phyloP scores from a whole-genome alignment of 2,797 vertebrate species.

The Melanotaenia trifasciata region DNA sequence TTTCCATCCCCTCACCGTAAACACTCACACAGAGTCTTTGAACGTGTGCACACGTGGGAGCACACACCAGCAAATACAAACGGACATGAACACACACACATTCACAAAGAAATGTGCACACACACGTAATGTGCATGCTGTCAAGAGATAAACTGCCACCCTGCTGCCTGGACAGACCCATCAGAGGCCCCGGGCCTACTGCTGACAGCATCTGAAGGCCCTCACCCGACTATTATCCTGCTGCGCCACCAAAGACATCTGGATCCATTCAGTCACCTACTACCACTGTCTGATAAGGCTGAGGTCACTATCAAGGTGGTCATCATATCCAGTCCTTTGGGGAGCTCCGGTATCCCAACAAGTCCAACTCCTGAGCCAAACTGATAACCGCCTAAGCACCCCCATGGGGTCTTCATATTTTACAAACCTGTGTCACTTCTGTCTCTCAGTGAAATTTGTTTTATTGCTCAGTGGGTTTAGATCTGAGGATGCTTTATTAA shows the following conservation, averaged over 20 bases:
- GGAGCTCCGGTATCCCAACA: slow-evolving; percentile 46
- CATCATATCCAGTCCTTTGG: slow-evolving; percentile 48
- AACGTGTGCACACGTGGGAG: slow-evolving; percentile 48
- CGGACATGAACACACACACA: slow-evolving; percentile 22
- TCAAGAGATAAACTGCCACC: slow-evolving; percentile 73
- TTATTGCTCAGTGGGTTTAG: slow-evolving; percentile 24
- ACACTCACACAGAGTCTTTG: slow-evolving; percentile 71
- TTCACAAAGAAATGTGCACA: neutral
- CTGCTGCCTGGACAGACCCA: slow-evolving; percentile 61
- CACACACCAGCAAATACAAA: slow-evolving; percentile 44
- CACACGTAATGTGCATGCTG: slow-evolving; percentile 57
- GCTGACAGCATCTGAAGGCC: slow-evolving; percentile 77
- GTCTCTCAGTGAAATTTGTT: slow-evolving; percentile 20
- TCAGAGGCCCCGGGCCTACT: slow-evolving; percentile 63
- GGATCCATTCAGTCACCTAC: slow-evolving; percentile 63
- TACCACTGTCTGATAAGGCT: slow-evolving; percentile 66
- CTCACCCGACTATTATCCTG: slow-evolving; percentile 61
- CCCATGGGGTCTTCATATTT: slow-evolving; percentile 44
- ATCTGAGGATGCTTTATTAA: neutral
- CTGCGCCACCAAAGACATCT: slow-evolving; percentile 63
- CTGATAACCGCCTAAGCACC: slow-evolving; percentile 66
- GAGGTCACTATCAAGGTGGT: slow-evolving; percentile 73
- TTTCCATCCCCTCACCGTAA: slow-evolving; percentile 72
- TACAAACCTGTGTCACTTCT: slow-evolving; percentile 25
- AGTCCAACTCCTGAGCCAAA: slow-evolving; percentile 62